Evolutionary conservation across 2,797 vertebrate species (phyloP), one percentile per base, ranked within the genome.

Genomic region (Coendou prehensilis): DNA sequence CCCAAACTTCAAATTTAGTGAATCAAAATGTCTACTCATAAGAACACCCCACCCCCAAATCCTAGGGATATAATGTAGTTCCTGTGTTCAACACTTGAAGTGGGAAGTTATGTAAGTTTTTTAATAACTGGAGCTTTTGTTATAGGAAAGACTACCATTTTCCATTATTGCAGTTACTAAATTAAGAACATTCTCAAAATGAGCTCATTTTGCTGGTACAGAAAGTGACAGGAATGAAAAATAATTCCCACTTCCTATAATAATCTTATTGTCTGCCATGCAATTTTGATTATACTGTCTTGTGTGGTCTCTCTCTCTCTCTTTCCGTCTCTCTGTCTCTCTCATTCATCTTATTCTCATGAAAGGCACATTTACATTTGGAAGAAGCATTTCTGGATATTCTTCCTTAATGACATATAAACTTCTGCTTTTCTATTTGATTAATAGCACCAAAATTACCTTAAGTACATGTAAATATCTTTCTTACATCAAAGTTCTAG

Each of bases 181-280:
- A 93, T 94, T 85, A 97, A 96, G 73, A 97, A 90, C 30, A 71
- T 23, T 9, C 28, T 95, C 85, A 85, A 97, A 97, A 91, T 91
- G 56, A 93, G 81, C 22, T 94, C 85, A 79, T 96, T 93, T 96
- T 52, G 90, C 67, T 61, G 61, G 92, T 95, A 84, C 57, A 63
- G 41, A 81, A 41, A 93, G 54, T 73, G 18, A 93, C 30, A 69
- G 37, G 20, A 87, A 86, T 86, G 86, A 81, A 90, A 97, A 94
- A 45, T 79, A 79, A 97, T 89, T 81, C 57, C 23, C 37, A 86
- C 22, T 91, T 90, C 78, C 82, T 89, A 63, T 84, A 92, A 93
- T 50, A 82, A 93, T 37, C 56, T 33, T 57, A 89, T 47, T 84
- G 76, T 93, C 73, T 91, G 76, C 5, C 7, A 20, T 47, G 41